Base-by-base conservation (phyloP, 1,140 invertebrate species). In the Dinoponera quadriceps region DNA sequence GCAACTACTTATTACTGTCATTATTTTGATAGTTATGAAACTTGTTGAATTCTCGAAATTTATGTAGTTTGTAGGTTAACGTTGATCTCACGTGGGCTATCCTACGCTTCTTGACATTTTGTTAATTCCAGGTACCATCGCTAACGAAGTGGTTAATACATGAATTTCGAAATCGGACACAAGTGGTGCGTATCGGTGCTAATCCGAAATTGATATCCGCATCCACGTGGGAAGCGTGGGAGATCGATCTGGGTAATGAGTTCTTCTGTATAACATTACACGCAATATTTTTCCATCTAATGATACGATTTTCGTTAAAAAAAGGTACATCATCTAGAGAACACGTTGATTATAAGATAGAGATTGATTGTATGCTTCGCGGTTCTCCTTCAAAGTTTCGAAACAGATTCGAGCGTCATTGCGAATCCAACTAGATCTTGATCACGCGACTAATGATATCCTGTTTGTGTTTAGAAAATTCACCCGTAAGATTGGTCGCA, bases 161-260 rank as follows among this genome's bases (percentile, higher is more conserved):
- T 49, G 95, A 97, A n/a, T 94, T 98, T 66, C 94, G 95, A 83
- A 94, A 96, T 85, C 69, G 80, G 20, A 49, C 49, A 1, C 54
- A 73, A 22, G 93, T 95, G 51, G 93, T 95, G 51, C 93, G 95
- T 69, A 96, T 99, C 20, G 98, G 98, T 0, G 97, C 96, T 16
- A 98, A 99, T 95, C 97, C 98, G 0, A 96, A 96, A 62, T 91
- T 97, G 25, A 95, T 97, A 9, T 95, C 97, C 0, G 95, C 96
- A 57, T 89, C 92, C n/a, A 93, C 95, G 55, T 98, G 96, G 96
- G 91, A 95, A 25, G 84, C 89, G 4, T 95, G 97, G 91, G 93
- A 95, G 73, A 89, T 94, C 0, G 94, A 95, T 82, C 92, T 98
- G 62, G 94, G 95, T 92, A 92, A 85, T 72, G 3, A 63, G 74